Conservation (phyloP, 2,888 invertebrate genomes). For the Arctia plantaginis region DNA sequence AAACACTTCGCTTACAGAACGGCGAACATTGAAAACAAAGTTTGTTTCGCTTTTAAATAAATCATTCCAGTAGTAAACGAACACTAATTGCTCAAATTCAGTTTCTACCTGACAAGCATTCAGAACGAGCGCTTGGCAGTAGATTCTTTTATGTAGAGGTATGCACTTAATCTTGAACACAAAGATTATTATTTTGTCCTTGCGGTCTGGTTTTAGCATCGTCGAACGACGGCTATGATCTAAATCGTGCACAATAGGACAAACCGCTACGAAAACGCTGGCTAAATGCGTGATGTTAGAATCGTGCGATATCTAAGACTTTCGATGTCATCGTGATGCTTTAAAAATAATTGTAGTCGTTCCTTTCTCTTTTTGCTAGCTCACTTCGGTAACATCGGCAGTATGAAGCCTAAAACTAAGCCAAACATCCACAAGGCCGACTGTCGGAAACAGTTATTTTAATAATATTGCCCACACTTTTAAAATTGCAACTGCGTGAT, state of each 20-base stretch:
- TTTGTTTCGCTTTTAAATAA: background rate
- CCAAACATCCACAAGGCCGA: background rate
- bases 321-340: background rate
- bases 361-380: constrained; percentile 2
- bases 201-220: background rate
- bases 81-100: background rate
- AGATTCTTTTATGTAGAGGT: background rate
- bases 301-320: background rate
- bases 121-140: background rate
- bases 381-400: background rate
- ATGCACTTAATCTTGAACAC: background rate
- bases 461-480: background rate
- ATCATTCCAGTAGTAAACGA: background rate
- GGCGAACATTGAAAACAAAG: background rate
- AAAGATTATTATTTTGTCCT: constrained; percentile 2
- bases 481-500: background rate
- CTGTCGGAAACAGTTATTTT: background rate
- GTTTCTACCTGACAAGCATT: background rate
- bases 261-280: background rate
- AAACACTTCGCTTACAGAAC: background rate
- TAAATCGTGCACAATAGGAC: background rate
- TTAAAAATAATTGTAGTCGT: background rate
- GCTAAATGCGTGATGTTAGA: background rate
- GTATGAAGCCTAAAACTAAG: background rate
- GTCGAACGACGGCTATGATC: background rate